Percentiles rank a stretch among this genome's conserved stretches.
Evolutionary conservation across 2,888 invertebrate species (phyloP).

Genomic region (Xestia rhomboidea): DNA sequence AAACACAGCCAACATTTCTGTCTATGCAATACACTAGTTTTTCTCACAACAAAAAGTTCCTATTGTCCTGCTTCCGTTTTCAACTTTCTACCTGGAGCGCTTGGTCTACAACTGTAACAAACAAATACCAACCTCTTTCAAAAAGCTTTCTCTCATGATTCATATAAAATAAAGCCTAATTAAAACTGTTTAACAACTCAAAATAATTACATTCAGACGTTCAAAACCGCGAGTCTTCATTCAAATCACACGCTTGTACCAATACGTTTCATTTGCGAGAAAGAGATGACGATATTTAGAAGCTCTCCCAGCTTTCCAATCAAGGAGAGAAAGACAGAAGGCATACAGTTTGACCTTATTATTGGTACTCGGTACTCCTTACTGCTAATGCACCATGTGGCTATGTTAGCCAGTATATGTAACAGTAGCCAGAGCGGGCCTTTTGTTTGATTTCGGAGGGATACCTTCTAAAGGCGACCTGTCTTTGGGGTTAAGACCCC

Average conservation of each 20-base stretch:
- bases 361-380: not conserved
- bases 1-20: not conserved
- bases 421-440: not conserved
- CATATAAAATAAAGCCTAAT: conserved; percentile 22
- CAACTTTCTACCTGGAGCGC: not conserved
- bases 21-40: not conserved
- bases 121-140: not conserved
- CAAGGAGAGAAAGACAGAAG: conserved; percentile 33
- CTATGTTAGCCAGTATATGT: not conserved
- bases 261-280: conserved; percentile 49
- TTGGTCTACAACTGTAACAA: conserved; percentile 2
- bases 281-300: conserved; percentile 37
- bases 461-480: not conserved
- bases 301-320: conserved; percentile 19
- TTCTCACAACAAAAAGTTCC: conserved; percentile 7
- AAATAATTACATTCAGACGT: conserved; percentile 45
- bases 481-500: not conserved
- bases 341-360: conserved; percentile 8
- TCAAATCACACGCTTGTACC: conserved; percentile 57
- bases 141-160: conserved; percentile 11
- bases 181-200: conserved; percentile 28
- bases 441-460: not conserved
- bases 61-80: conserved; percentile 17
- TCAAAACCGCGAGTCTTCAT: conserved; percentile 41
- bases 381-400: not conserved